Conservation (phyloP, 2,888 invertebrate genomes). For the Lydus trimaculatus region DNA sequence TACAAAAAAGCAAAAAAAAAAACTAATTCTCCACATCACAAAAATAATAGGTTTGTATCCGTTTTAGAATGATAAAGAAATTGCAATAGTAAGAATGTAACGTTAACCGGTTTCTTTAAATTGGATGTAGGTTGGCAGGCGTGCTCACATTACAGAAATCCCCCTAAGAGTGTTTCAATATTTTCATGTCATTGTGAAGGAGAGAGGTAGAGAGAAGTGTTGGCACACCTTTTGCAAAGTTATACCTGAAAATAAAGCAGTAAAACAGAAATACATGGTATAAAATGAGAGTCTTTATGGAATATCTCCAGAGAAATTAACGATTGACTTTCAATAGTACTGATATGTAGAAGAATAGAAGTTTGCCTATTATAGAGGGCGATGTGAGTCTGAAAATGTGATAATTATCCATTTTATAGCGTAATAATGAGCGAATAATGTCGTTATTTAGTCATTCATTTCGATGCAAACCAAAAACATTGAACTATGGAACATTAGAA, state of each 20-base stretch:
- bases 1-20: too few relatives aligned
- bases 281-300: conserved; percentile 36
- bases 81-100: background rate
- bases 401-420: conserved; percentile 18
- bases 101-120: background rate
- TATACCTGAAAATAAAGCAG: conserved; percentile 17
- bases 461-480: conserved; percentile 37
- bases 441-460: conserved; percentile 39
- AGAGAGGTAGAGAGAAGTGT: background rate
- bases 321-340: conserved; percentile 21
- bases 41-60: background rate
- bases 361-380: background rate
- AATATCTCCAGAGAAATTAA: conserved; percentile 39
- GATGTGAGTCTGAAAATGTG: background rate
- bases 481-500: conserved; percentile 31
- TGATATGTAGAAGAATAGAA: too few relatives aligned
- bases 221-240: background rate
- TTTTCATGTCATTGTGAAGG: background rate
- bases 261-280: background rate
- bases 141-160: background rate
- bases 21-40: background rate
- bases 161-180: conserved; percentile 1
- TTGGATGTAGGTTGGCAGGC: conserved; percentile 5
- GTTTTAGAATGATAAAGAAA: background rate
- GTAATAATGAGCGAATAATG: conserved; percentile 28